A percentile compares a stretch with the other conserved stretches of the same genome.
phyloP scores from a whole-genome alignment of 1,140 invertebrate genomes.

The Sitodiplosis mosellana region DNA sequence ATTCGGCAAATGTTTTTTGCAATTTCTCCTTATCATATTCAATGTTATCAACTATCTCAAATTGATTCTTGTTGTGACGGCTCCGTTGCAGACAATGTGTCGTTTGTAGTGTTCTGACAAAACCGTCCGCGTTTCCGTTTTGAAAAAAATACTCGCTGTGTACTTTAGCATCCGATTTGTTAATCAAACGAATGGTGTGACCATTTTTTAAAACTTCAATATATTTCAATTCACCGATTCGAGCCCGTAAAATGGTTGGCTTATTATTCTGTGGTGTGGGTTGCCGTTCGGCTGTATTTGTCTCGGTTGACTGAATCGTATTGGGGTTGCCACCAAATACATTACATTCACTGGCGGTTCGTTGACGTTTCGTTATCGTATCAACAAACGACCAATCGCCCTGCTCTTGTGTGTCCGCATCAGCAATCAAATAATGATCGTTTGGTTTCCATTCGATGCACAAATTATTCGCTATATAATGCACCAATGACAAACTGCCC shows the following conservation, averaged over 20 bases:
- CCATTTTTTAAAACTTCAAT: slow-evolving; percentile 45
- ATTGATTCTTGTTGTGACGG: slow-evolving; percentile 46
- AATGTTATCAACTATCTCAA: slow-evolving; percentile 41
- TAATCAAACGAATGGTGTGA: slow-evolving; percentile 48
- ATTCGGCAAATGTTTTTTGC: slow-evolving; percentile 65
- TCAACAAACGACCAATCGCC: slow-evolving; percentile 61
- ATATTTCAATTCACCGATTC: slow-evolving; percentile 42
- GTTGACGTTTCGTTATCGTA: slow-evolving; percentile 37
- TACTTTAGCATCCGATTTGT: slow-evolving; percentile 45
- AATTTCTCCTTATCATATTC: slow-evolving; percentile 42
- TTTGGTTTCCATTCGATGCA: slow-evolving; percentile 64
- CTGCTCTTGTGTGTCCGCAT: slow-evolving; percentile 54
- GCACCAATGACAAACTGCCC: slow-evolving; percentile 36
- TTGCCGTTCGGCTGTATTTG: not conserved
- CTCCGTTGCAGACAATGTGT: not conserved
- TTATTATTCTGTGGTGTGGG: not conserved
- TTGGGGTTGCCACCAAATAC: slow-evolving; percentile 19
- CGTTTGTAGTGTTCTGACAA: slow-evolving; percentile 44
- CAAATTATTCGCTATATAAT: slow-evolving; percentile 28
- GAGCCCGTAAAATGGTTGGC: slow-evolving; percentile 24
- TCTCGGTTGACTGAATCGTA: not conserved
- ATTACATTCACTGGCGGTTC: slow-evolving; percentile 28
- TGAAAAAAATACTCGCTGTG: slow-evolving; percentile 72
- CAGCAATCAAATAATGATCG: slow-evolving; percentile 48
- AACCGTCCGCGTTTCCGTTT: slow-evolving; percentile 61